A percentile compares a stretch with the other conserved stretches of the same genome.
phyloP scores from a whole-genome alignment of 1,140 invertebrate species.

The Ericerus pela region DNA sequence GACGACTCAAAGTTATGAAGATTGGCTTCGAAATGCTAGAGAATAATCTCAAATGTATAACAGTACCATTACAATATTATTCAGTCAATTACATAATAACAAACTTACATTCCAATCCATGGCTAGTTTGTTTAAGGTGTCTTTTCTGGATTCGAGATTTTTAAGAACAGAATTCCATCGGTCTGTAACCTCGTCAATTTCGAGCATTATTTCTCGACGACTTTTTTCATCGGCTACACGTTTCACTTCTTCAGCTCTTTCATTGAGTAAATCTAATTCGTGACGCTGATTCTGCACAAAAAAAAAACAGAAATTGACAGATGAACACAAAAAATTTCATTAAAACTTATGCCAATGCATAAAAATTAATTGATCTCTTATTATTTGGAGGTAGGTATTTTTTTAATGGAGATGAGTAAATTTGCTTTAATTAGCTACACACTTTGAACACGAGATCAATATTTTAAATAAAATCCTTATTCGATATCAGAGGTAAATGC shows the following conservation, averaged over 20 bases:
- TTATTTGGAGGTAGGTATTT: no score
- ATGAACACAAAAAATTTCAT: not conserved
- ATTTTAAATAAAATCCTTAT: no score
- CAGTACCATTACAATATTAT: not conserved
- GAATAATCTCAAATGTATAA: constrained; percentile 16
- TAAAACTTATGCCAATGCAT: not conserved
- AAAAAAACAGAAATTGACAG: constrained; percentile 11
- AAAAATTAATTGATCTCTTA: no score
- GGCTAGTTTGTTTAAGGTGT: constrained; percentile 46
- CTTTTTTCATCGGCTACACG: constrained; percentile 45
- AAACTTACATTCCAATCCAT: constrained; percentile 50
- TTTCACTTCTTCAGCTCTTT: constrained; percentile 46
- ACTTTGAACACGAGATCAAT: no score
- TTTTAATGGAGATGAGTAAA: no score
- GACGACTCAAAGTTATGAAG: constrained; percentile 46
- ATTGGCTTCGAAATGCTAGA: constrained; percentile 45
- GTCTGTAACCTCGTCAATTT: constrained; percentile 45
- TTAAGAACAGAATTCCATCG: constrained; percentile 59
- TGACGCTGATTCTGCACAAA: constrained; percentile 40
- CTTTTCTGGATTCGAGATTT: constrained; percentile 46
- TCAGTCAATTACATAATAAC: not conserved
- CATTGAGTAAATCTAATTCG: constrained; percentile 46
- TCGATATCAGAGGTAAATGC: no score
- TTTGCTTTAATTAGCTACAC: no score
- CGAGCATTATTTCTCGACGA: constrained; percentile 41